phyloP scores from a whole-genome alignment of 2,888 invertebrate genomes.

The Amphipyra tragopoginis region DNA sequence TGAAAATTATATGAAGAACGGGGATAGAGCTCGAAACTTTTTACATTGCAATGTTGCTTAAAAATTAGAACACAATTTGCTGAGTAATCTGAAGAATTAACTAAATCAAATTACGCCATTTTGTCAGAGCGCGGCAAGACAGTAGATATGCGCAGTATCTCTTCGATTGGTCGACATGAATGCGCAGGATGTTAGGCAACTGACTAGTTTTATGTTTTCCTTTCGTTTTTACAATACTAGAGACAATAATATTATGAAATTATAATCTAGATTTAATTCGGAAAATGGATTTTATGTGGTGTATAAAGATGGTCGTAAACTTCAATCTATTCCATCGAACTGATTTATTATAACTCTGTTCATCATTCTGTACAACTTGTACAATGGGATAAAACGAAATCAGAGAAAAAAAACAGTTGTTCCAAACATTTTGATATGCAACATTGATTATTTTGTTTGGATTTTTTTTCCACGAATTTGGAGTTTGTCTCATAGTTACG shows the following conservation, averaged over 20 bases:
- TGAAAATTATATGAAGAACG: no score
- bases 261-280: not conserved
- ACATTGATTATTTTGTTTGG: no score
- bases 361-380: no score
- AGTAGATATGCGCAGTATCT: conserved; percentile 4
- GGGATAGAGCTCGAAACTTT: no score
- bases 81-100: not conserved
- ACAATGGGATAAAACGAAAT: no score
- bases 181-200: conserved; percentile 27
- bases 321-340: not conserved
- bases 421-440: no score
- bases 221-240: conserved; percentile 23
- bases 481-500: no score
- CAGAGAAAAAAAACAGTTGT: no score
- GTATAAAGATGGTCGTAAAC: conserved; percentile 7
- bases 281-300: not conserved
- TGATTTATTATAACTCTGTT: conserved; percentile 9
- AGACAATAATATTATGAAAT: conserved; percentile 11
- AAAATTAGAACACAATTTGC: not conserved
- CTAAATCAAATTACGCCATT: not conserved
- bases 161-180: conserved; percentile 16
- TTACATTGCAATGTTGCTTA: no score
- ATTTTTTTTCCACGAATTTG: no score
- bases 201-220: conserved; percentile 18
- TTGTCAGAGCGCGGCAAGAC: not conserved